phyloP scores from a whole-genome alignment of 1,140 invertebrate species.

The Sipha flava region DNA sequence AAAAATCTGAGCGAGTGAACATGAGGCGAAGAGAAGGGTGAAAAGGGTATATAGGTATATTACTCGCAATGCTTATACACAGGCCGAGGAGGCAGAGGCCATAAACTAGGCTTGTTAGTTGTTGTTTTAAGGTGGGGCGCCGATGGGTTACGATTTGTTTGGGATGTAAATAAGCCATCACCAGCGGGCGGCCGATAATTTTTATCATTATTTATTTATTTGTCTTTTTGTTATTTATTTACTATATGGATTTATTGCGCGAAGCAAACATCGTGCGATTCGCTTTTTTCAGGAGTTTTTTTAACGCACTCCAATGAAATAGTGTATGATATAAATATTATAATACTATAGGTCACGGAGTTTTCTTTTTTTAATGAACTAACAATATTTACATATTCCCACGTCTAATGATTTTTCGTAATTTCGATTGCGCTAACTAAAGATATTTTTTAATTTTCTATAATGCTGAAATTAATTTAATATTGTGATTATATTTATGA shows the following conservation, averaged over 20 bases:
- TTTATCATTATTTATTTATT: slow-evolving; percentile 32
- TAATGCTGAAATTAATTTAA: too few relatives aligned
- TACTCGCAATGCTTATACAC: neutral
- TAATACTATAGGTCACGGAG: too few relatives aligned
- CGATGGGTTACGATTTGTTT: slow-evolving; percentile 33
- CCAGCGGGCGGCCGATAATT: slow-evolving; percentile 32
- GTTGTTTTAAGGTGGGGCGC: slow-evolving; percentile 33
- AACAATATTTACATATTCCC: slow-evolving; percentile 24
- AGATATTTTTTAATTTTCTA: too few relatives aligned
- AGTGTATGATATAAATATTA: too few relatives aligned
- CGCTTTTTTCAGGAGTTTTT: neutral
- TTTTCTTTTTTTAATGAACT: neutral
- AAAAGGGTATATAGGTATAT: neutral
- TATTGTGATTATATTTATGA: too few relatives aligned
- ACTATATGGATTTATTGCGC: slow-evolving; percentile 17
- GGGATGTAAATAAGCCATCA: slow-evolving; percentile 32
- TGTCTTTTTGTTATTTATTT: slow-evolving; percentile 28
- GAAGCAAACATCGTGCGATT: slow-evolving; percentile 6
- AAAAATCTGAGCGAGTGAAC: neutral
- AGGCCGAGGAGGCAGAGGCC: neutral
- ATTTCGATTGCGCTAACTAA: neutral
- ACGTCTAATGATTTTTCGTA: neutral
- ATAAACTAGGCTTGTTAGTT: slow-evolving; percentile 33
- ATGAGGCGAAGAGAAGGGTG: neutral
- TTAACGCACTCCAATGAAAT: neutral